phyloP scores from a whole-genome alignment of 2,888 invertebrate genomes.

The Drosophila buzzatii region DNA sequence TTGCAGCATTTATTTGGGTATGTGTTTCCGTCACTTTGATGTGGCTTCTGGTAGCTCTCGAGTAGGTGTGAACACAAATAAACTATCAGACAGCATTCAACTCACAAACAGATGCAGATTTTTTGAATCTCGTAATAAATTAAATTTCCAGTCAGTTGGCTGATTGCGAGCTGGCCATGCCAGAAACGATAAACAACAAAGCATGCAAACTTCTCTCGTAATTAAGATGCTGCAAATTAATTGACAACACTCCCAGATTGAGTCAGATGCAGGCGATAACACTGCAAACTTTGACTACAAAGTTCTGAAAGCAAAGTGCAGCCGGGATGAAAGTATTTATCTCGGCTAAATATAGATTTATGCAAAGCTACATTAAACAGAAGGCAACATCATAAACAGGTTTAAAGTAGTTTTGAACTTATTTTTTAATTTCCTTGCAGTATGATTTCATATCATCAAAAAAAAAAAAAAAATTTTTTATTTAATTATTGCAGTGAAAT shows the following conservation, averaged over 20 bases:
- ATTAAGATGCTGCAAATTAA: slow-evolving; percentile 1
- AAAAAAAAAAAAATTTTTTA: no score
- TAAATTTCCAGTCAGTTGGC: slow-evolving; percentile 11
- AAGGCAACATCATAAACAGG: neutral
- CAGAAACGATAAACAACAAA: neutral
- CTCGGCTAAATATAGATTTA: neutral
- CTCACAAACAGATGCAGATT: slow-evolving; percentile 9
- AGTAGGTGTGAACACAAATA: slow-evolving; percentile 13
- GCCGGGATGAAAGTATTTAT: neutral
- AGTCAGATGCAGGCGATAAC: slow-evolving; percentile 8
- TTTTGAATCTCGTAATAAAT: slow-evolving; percentile 14
- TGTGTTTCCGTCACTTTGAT: slow-evolving; percentile 55
- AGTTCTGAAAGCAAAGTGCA: neutral
- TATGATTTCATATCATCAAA: no score
- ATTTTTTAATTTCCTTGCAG: no score
- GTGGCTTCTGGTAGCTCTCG: slow-evolving; percentile 25
- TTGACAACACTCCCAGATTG: neutral
- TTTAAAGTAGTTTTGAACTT: neutral
- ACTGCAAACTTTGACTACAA: neutral
- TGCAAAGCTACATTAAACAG: neutral
- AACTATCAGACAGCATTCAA: neutral
- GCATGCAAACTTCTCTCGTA: neutral
- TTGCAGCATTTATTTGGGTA: no score
- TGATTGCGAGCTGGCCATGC: neutral
- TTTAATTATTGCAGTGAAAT: no score